Evolutionary conservation across 2,797 vertebrate genomes (phyloP), one percentile per base, ranked within the genome.

Genomic region (Pangasius larnaudii): DNA sequence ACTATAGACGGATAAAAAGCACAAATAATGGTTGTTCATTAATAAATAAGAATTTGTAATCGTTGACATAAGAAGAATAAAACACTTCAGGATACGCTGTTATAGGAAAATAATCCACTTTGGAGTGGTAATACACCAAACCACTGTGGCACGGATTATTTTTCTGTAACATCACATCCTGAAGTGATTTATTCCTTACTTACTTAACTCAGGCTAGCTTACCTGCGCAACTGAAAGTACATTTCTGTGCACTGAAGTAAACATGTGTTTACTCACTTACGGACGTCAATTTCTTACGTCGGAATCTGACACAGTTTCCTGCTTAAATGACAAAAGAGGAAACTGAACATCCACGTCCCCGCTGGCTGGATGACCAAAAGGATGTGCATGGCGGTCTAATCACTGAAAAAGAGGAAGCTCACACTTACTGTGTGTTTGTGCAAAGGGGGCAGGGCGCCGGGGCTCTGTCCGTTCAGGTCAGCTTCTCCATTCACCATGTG

Each of bases 371-470:
- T 56, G 80, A 86, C 69, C 63, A 16, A 53, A 7, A 88, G 84
- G 72, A 89, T 33, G 85, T 36, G 33, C 63, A 63, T n/a, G 71
- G 63, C 39, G 63, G 80, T 83, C 65, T 49, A 63, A 33, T 72
- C 59, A 30, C 24, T 82, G 42, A 53, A 71, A 53, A 59, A 89
- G 61, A 91, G 85, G 87, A 89, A 81, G 71, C 84, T n/a, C 86
- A 16, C 86, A 95, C 98, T 98, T 94, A 99, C 98, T 87, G 96
- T 96, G 93, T 97, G 94, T 96, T 97, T 98, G 87, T 96, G 96
- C 89, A 98, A 95, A 19, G 96, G 94, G 91, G 97, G 96, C 84
- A 97, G 94, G 89, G 96, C 96, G 24, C 97, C 95, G 13, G 97
- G 96, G 93, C 96, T 97, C 93, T 91, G 94, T 78, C 95, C 94